Percentiles rank a stretch among this genome's conserved stretches.
These are phyloP conservation scores for Heterodera carotae DNA, from an alignment of 1,140 invertebrate species.

Conservation along the genomic window DNA sequence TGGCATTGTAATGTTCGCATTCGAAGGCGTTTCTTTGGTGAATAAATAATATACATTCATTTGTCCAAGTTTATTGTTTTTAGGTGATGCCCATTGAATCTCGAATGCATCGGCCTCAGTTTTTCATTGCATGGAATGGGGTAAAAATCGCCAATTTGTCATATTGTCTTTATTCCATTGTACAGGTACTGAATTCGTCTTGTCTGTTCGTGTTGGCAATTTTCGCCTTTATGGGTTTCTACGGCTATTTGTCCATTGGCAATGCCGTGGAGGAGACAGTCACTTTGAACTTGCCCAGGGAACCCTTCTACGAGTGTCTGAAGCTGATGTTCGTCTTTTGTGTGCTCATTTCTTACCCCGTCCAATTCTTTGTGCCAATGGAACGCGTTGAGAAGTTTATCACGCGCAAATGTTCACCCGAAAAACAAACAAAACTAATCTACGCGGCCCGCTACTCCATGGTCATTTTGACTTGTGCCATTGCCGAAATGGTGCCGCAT, in stretches of 20 bases:
- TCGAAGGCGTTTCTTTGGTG: conserved; percentile 86
- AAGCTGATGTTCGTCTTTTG: conserved; percentile 61
- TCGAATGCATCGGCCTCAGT: conserved; percentile 56
- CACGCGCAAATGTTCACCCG: conserved; percentile 52
- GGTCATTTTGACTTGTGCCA: conserved; percentile 58
- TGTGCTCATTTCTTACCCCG: conserved; percentile 58
- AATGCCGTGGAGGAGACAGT: conserved; percentile 62
- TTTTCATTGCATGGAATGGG: conserved; percentile 62
- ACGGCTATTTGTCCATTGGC: conserved; percentile 64
- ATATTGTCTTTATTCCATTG: background rate
- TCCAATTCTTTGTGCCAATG: conserved; percentile 52
- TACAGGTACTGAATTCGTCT: conserved; percentile 51
- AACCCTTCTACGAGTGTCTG: conserved; percentile 56
- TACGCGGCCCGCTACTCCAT: conserved; percentile 49
- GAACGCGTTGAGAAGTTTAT: conserved; percentile 62
- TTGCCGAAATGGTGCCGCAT: conserved; percentile 60
- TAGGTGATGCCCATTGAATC: conserved; percentile 68
- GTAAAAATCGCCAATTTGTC: background rate
- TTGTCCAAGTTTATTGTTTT: background rate
- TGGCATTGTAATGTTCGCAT: conserved; percentile 83
- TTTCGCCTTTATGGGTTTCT: conserved; percentile 59
- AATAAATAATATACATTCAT: conserved; percentile 11
- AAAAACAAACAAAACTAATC: conserved; percentile 52
- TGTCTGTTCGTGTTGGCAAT: conserved; percentile 55
- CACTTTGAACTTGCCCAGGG: conserved; percentile 59